These are phyloP conservation scores for Ophion obscuratus DNA, from an alignment of 2,888 invertebrate genomes.

Conservation along the genomic window DNA sequence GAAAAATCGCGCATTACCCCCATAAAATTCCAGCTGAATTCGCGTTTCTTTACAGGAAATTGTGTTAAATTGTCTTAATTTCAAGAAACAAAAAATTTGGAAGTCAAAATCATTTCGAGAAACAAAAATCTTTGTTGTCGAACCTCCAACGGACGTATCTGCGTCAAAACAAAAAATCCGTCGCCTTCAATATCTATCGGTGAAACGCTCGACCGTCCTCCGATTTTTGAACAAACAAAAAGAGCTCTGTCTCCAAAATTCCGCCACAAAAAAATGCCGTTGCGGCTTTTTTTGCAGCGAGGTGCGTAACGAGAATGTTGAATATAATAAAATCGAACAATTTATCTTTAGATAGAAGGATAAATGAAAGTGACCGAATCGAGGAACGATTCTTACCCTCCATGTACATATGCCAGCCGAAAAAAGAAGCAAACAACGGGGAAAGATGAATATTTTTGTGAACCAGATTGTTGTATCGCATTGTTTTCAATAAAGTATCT, in stretches of 20 bases:
- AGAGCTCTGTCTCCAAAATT: neutral
- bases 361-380: neutral
- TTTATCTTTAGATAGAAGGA: neutral
- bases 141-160: neutral
- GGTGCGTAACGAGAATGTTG: neutral
- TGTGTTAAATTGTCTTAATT: neutral
- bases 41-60: neutral
- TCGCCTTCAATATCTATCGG: neutral
- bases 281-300: neutral
- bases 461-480: conserved; percentile 35
- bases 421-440: neutral
- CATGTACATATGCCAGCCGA: conserved; percentile 5
- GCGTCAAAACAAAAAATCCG: neutral
- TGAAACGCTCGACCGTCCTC: neutral
- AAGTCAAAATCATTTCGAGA: too few relatives aligned
- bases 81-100: neutral
- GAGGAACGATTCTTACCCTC: neutral
- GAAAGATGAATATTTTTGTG: conserved; percentile 55
- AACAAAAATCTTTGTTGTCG: neutral
- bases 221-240: neutral
- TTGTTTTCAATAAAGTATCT: conserved; percentile 51
- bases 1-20: neutral
- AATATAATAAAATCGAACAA: neutral
- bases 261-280: neutral
- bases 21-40: neutral